Base-by-base conservation (phyloP, 2,113 vertebrate species). In the Anarrhichthys ocellatus region DNA sequence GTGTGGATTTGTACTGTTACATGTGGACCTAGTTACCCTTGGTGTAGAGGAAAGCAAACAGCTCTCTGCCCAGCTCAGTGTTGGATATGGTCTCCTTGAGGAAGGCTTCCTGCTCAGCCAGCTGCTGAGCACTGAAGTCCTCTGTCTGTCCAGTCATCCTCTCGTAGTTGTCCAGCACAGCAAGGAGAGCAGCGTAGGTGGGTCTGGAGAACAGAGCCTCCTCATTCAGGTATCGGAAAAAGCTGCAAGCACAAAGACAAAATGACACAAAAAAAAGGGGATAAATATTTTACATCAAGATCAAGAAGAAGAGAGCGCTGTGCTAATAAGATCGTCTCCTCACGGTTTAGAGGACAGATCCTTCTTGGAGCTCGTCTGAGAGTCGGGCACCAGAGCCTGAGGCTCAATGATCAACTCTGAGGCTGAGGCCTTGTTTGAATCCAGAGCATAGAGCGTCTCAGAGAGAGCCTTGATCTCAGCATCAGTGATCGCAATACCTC, bases 131-230 rank as follows among this genome's bases (percentile, higher is more conserved):
- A 0, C 82, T 95, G 91, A 96, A 95, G 20, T 92, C 76, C 90
- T 99, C 98, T 0, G 90, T 61, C 1, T 74, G 92, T 50, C 97
- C 98, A 0, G 97, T 98, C 17, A 83, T 90, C 85, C 94, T 88
- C 50, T 96, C 82, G 90, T 99, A 99, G 86, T 99, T 99, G 91
- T 99, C 96, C 83, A 99, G 92, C 73, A 99, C 86, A 8, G 92
- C 93, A 62, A 97, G 91, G 63, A 99, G 94, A 61, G 96, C 95
- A 0, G 95, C 86, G 0, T 96, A 99, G 2, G 98, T 98, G 2
- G 97, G 97, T 67, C 94, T 97, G 87, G 96, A 95, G 91, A 96
- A 95, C 80, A 99, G 96, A 14, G 95, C 84, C 14, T 76, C 17
- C 89, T 99, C 96, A 0, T 98, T 95, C 89, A 99, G 93, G 4